These are phyloP conservation scores for Apodemia hepburni DNA, from an alignment of 2,888 invertebrate genomes.

Conservation along the genomic window DNA sequence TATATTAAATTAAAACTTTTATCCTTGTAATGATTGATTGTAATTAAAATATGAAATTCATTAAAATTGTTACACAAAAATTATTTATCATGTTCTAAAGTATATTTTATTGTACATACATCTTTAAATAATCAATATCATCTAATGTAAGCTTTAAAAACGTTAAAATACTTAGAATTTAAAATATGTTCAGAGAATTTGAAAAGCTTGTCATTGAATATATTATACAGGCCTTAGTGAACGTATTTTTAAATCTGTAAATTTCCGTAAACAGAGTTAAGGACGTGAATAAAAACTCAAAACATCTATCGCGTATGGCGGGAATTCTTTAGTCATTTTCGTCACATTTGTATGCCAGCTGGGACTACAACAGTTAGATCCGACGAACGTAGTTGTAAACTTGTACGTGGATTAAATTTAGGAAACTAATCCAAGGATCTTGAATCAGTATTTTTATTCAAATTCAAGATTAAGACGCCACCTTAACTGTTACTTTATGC, in stretches of 20 bases:
- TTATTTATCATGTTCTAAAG: not conserved
- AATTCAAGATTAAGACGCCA: constrained; percentile 2
- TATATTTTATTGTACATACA: not conserved
- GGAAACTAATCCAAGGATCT: constrained; percentile 19
- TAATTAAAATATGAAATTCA: not conserved
- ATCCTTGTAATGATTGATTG: too few relatives aligned
- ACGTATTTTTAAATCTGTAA: not conserved
- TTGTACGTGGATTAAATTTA: constrained; percentile 41
- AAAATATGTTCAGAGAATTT: not conserved
- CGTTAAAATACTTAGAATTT: not conserved
- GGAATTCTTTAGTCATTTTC: constrained; percentile 37
- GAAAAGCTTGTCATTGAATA: not conserved
- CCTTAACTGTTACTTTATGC: not conserved
- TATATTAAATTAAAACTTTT: too few relatives aligned
- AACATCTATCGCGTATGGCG: not conserved
- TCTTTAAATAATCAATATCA: too few relatives aligned
- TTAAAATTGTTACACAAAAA: constrained; percentile 4
- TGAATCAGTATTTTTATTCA: constrained; percentile 7
- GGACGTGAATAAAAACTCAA: constrained; percentile 4
- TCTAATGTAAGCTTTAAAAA: too few relatives aligned
- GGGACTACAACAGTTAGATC: constrained; percentile 56
- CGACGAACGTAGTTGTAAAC: constrained; percentile 54
- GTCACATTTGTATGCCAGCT: constrained; percentile 57
- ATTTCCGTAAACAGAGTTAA: not conserved
- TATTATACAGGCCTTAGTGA: not conserved